Conservation (phyloP, 2,113 vertebrate species). For the Hippocampus barbouri region DNA sequence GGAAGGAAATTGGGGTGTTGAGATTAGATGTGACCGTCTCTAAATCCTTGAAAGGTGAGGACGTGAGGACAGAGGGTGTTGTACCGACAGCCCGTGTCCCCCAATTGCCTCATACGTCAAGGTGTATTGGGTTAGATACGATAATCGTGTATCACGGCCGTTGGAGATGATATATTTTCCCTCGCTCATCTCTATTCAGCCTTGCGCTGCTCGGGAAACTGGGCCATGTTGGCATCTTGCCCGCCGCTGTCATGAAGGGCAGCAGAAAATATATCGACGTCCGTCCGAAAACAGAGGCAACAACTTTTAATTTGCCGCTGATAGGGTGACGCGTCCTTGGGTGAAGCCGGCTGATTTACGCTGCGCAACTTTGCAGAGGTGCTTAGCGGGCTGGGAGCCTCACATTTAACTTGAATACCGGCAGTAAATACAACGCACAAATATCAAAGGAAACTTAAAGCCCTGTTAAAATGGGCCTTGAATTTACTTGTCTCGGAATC, state of each 20-base stretch:
- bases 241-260: not conserved
- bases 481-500: not conserved
- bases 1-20: not conserved
- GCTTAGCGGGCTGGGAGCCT: not conserved
- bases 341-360: not conserved
- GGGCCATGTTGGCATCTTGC: not conserved
- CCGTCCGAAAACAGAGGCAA: slow-evolving; percentile 1
- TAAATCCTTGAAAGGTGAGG: not conserved
- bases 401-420: not conserved
- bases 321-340: slow-evolving; percentile 8
- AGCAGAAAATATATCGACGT: not conserved
- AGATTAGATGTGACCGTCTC: not conserved
- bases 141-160: not conserved
- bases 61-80: not conserved
- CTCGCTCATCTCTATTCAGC: not conserved
- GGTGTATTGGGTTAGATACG: not conserved
- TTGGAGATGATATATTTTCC: slow-evolving; percentile 1
- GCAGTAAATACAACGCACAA: not conserved
- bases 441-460: not conserved
- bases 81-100: slow-evolving; percentile 3
- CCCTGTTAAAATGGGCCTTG: not conserved
- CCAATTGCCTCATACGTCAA: slow-evolving; percentile 1
- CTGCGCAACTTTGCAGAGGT: not conserved
- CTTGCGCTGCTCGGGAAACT: not conserved
- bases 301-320: slow-evolving; percentile 6